These are phyloP conservation scores for Hydrotaea cyrtoneurina DNA, from an alignment of 2,888 invertebrate species.

Conservation along the genomic window DNA sequence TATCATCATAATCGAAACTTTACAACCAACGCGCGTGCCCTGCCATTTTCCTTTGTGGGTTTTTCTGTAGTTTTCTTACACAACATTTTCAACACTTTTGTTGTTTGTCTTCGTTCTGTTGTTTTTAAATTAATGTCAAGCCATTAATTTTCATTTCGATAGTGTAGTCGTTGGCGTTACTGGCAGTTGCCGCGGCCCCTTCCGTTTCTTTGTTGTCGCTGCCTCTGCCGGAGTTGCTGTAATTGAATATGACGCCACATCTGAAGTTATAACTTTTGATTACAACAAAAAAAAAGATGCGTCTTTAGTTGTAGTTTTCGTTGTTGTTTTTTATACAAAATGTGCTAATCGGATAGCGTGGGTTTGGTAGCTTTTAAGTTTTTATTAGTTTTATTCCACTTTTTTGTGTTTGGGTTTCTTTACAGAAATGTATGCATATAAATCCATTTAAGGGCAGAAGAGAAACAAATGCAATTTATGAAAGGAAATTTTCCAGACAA, in stretches of 20 bases:
- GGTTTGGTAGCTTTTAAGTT: conserved; percentile 22
- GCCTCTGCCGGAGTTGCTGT: not conserved
- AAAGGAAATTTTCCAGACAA: conserved; percentile 13
- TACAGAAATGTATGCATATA: not conserved
- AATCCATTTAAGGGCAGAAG: not conserved
- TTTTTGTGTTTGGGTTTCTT: not conserved
- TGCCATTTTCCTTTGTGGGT: conserved; percentile 17
- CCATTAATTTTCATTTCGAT: conserved; percentile 47
- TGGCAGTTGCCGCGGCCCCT: not conserved
- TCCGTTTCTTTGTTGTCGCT: not conserved
- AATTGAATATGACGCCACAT: conserved; percentile 52
- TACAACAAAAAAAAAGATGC: conserved; percentile 10
- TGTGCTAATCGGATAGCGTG: conserved; percentile 60
- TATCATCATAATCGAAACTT: not conserved
- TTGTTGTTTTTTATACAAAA: conserved; percentile 46
- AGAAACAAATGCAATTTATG: not conserved
- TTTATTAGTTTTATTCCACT: not conserved
- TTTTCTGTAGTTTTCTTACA: not conserved
- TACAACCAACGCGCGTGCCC: conserved; percentile 43
- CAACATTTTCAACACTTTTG: conserved; percentile 39
- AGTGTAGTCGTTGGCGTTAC: not conserved
- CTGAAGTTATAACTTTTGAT: conserved; percentile 13
- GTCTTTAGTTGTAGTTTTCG: conserved; percentile 18
- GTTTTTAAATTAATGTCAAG: conserved; percentile 46
- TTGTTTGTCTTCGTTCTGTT: not conserved